Conservation (phyloP, 2,797 vertebrate species). For the Psittacula derbiana region DNA sequence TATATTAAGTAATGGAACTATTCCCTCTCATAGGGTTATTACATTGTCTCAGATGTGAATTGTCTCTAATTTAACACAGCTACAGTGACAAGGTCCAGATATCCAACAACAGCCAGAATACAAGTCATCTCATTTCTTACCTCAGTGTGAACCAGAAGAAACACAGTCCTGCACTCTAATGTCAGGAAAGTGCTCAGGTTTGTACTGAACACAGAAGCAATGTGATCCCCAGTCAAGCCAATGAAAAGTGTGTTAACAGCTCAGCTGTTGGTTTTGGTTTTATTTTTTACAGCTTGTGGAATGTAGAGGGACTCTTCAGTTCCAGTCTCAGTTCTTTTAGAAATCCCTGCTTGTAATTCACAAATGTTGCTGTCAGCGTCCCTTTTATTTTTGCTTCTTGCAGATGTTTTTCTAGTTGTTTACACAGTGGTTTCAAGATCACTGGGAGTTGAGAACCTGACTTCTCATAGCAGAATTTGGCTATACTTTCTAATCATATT, state of each 20-base stretch:
- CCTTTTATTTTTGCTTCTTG: background rate
- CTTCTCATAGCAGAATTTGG: background rate
- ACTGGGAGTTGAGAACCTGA: background rate
- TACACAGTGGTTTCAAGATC: background rate
- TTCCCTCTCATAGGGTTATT: background rate
- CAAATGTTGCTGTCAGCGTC: background rate
- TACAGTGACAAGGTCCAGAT: background rate
- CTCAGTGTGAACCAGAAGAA: background rate
- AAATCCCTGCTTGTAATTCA: background rate
- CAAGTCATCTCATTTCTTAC: background rate
- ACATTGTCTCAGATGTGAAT: background rate
- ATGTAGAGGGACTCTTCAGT: background rate
- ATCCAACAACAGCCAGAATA: background rate
- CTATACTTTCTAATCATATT: background rate
- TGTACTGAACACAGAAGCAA: background rate
- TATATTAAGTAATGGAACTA: background rate
- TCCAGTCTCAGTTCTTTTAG: background rate
- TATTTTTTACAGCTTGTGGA: background rate
- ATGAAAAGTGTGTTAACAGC: background rate
- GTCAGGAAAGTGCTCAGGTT: background rate
- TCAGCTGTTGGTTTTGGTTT: background rate
- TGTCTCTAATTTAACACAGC: background rate
- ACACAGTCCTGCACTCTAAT: background rate
- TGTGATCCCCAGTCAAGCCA: background rate
- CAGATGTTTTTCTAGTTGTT: background rate